Evolutionary conservation across 2,797 vertebrate species (phyloP), one percentile per base, ranked within the genome.

Genomic region (Mormyrus proboscirostris): DNA sequence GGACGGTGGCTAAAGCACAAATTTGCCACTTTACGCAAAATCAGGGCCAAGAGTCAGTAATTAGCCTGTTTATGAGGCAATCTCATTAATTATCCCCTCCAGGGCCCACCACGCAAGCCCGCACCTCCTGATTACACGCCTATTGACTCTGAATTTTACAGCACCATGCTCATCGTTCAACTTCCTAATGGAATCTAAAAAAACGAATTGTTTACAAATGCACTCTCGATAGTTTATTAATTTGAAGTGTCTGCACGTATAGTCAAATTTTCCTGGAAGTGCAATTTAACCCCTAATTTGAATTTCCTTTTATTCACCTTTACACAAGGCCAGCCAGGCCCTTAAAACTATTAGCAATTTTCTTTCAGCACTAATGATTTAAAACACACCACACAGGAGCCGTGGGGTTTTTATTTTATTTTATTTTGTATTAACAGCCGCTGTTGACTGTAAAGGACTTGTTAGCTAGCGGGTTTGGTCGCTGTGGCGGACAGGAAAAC

Each of bases 21-120:
- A 96, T 94, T 93, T 92, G 92, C 91, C 94, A 94, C 95, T 96
- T 95, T 92, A 93, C 91, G 88, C 90, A 92, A 93, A 95, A 95
- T 94, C 94, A 91, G 93, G 93, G 95, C 94, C 93, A 95, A 94
- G 93, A 94, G 94, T 94, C 92, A 93, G 94, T 95, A 96, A 96
- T 96, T 96, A 96, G 95, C 92, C 94, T 94, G 95, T 95, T 96
- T 94, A 95, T 93, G 94, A 95, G 95, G 94, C 95, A 95, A 94
- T 95, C 93, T 95, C 91, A 94, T 95, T 95, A 96, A 96, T 96
- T 95, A 96, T 93, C 94, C 93, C 92, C 94, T 95, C 94, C 92
- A 93, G 93, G 92, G 90, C 91, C 89, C 91, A 90, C 92, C 90
- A 86, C 93, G 92, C 94, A 93, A 93, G 93, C 93, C 92, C 92